Percentiles rank a stretch among this genome's conserved stretches.
phyloP scores from a whole-genome alignment of 1,140 invertebrate species.

The Magallana gigas region DNA sequence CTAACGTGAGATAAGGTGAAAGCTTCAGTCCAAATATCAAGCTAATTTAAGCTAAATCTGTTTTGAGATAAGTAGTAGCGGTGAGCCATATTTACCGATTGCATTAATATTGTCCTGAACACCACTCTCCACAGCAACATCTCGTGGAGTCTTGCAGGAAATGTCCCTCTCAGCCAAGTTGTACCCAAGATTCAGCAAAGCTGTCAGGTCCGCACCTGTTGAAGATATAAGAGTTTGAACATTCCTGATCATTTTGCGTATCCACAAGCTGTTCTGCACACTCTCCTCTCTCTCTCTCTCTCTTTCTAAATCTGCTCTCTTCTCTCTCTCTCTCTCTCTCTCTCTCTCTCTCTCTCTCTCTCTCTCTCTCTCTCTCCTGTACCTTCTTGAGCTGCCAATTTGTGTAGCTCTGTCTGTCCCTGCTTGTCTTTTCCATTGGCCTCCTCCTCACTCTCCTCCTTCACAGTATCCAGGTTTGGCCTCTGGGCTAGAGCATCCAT shows the following conservation, averaged over 20 bases:
- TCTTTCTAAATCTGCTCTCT: too few species aligned
- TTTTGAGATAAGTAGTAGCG: too few species aligned
- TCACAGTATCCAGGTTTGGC: slow-evolving; percentile 66
- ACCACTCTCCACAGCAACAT: slow-evolving; percentile 89
- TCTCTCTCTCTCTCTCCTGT: not conserved
- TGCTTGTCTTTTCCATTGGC: slow-evolving; percentile 66
- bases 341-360: not conserved
- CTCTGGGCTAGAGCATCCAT: slow-evolving; percentile 62
- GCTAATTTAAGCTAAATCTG: too few species aligned
- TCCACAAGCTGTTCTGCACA: not conserved
- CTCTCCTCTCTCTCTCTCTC: not conserved
- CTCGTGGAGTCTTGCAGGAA: slow-evolving; percentile 90
- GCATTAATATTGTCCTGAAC: slow-evolving; percentile 89
- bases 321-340: not conserved
- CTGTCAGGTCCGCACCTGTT: slow-evolving; percentile 62
- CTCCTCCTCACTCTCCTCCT: slow-evolving; percentile 68
- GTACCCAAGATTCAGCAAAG: slow-evolving; percentile 87
- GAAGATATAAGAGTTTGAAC: not conserved
- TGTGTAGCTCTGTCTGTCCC: slow-evolving; percentile 72
- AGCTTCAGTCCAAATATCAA: too few species aligned
- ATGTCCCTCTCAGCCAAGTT: slow-evolving; percentile 88
- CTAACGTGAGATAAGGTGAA: too few species aligned
- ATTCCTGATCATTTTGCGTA: not conserved
- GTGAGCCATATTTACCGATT: slow-evolving; percentile 84
- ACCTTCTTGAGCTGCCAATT: slow-evolving; percentile 65